Conservation (phyloP, 2,888 invertebrate genomes). For the Epicampocera succincta region DNA sequence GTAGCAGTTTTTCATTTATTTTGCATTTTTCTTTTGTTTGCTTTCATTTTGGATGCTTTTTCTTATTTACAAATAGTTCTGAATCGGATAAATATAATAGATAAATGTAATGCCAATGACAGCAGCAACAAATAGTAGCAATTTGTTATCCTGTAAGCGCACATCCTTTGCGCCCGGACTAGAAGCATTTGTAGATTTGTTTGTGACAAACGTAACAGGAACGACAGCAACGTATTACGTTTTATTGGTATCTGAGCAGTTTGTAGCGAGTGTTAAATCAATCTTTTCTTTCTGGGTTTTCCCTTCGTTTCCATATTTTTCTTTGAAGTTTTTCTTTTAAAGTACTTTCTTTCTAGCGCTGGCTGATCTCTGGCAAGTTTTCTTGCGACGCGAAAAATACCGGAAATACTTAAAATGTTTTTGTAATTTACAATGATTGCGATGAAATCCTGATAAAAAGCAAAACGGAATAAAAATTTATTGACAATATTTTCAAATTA, state of each 20-base stretch:
- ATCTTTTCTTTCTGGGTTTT: constrained; percentile 46
- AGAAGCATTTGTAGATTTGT: constrained; percentile 49
- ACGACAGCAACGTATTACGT: constrained; percentile 63
- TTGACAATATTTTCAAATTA: constrained; percentile 41
- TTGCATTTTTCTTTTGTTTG: constrained; percentile 30
- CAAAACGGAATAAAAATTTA: constrained; percentile 4
- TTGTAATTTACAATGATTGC: constrained; percentile 57
- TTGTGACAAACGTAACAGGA: constrained; percentile 55
- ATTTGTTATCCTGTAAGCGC: constrained; percentile 59
- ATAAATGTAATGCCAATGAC: constrained; percentile 60
- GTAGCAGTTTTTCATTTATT: constrained; percentile 25
- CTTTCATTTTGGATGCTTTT: constrained; percentile 46
- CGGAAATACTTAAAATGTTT: constrained; percentile 67
- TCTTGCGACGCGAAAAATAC: constrained; percentile 52
- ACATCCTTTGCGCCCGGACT: constrained; percentile 40
- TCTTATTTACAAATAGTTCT: constrained; percentile 47
- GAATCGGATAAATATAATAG: constrained; percentile 54
- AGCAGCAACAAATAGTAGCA: constrained; percentile 62
- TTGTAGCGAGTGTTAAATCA: constrained; percentile 63
- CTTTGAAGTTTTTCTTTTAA: neutral
- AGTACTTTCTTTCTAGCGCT: constrained; percentile 41
- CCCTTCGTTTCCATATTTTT: constrained; percentile 6
- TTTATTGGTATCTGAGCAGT: constrained; percentile 66
- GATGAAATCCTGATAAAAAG: constrained; percentile 43
- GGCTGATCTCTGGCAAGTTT: constrained; percentile 50